These are phyloP conservation scores for Cephalopachus bancanus DNA, from an alignment of 2,797 vertebrate genomes.

Conservation along the genomic window DNA sequence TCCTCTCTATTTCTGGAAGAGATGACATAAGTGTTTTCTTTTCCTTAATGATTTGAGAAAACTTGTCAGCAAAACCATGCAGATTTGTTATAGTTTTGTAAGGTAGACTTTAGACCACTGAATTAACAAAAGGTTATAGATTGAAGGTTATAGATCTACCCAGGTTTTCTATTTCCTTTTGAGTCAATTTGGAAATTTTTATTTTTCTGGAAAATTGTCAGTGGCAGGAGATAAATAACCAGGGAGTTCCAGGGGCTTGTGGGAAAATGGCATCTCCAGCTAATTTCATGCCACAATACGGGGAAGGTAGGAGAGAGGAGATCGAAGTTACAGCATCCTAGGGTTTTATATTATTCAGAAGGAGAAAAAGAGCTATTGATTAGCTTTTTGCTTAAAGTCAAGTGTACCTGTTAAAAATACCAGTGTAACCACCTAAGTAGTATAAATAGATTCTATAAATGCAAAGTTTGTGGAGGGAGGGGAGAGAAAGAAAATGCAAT, in stretches of 20 bases:
- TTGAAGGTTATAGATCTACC: conserved; percentile 61
- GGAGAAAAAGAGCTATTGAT: conserved; percentile 70
- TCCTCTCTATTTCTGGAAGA: conserved; percentile 51
- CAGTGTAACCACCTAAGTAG: not conserved
- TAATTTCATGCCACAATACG: not conserved
- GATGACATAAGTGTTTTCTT: not conserved
- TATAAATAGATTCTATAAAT: conserved; percentile 46
- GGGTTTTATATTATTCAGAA: conserved; percentile 65
- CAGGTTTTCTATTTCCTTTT: conserved; percentile 71
- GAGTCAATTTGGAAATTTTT: conserved; percentile 61
- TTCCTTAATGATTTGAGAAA: conserved; percentile 43
- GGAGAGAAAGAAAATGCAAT: conserved; percentile 29
- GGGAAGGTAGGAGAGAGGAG: not conserved
- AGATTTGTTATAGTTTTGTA: not conserved
- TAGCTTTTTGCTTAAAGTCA: conserved; percentile 24
- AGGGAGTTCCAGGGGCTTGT: not conserved
- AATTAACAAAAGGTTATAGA: conserved; percentile 3
- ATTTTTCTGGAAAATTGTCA: conserved; percentile 43
- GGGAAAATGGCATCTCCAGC: not conserved
- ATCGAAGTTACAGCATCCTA: not conserved
- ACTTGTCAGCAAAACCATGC: not conserved
- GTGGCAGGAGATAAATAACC: not conserved
- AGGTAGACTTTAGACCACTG: not conserved
- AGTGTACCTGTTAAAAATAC: conserved; percentile 48
- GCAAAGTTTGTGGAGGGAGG: not conserved